Evolutionary conservation across 1,140 invertebrate genomes (phyloP), one percentile per base, ranked within the genome.

Genomic region (Parasteatoda tepidariorum): DNA sequence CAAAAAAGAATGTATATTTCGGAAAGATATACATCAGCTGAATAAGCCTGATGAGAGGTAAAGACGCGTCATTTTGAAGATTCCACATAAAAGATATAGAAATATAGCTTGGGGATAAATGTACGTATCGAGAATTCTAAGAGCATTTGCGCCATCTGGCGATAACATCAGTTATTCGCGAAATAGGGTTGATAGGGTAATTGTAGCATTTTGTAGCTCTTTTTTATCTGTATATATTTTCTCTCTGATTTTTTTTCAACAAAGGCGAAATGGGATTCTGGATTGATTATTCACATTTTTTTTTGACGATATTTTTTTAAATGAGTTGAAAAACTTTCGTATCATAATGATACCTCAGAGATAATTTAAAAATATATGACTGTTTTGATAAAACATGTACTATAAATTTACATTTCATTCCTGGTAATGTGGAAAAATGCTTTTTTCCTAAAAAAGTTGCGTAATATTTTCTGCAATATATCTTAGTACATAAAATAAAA

Each of bases 1-100:
- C 30, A 59, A 61, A 38, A 61, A 61, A 33, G 71, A 11, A 61
- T 74, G 59, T 74, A 74, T 61, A 61, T 61, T 48, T 74, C 30
- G 9, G 3, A 30, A 13, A 28, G 71, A 74, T 74, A 61, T 74
- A 74, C 55, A 74, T 74, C 71, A 34, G 54, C 71, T 59, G 70
- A 6, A 48, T 74, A 61, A 74, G 71, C 71, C 55, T 74, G 71
- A 74, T 74, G 71, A 74, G 55, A 74, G 71, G 71, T 74, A 74
- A 74, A 74, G 71, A 74, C 55, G 54, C 71, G 71, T 74, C 71
- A 61, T 74, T n/a, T 74, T 74, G 71, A 74, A 74, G 31, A 24
- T 38, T 18, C 18, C 55, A 11, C 7, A 61, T 38, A 38, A 74
- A 61, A 22, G 28, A 57, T 30, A 22, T 15, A 30, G 66, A 71